These are phyloP conservation scores for Phylloscopus trochiloides DNA, from an alignment of 2,113 vertebrate species.

Conservation along the genomic window DNA sequence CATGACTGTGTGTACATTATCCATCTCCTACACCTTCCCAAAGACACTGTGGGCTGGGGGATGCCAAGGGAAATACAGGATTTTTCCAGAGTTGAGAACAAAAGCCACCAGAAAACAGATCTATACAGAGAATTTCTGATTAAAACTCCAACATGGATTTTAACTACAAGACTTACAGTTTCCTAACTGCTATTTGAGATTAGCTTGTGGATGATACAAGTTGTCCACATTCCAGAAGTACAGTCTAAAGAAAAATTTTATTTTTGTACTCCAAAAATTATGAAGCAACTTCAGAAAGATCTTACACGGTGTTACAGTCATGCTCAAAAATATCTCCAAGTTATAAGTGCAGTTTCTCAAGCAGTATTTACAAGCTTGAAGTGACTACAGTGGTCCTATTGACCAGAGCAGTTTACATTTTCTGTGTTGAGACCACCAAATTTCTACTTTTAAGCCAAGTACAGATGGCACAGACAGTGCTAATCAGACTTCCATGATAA, in stretches of 20 bases:
- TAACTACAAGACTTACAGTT: neutral
- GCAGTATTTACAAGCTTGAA: neutral
- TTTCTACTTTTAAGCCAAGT: neutral
- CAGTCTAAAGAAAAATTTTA: neutral
- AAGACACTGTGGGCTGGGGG: neutral
- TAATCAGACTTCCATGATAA: neutral
- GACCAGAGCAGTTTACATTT: neutral
- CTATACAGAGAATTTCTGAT: neutral
- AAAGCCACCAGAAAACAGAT: neutral
- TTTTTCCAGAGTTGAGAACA: neutral
- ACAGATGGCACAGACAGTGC: neutral
- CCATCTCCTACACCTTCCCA: neutral
- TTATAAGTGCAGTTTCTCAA: neutral
- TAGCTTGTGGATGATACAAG: neutral
- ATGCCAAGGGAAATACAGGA: neutral
- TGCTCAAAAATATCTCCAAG: neutral
- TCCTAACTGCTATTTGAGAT: neutral
- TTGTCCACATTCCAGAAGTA: neutral
- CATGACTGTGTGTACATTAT: neutral
- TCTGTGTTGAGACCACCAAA: neutral
- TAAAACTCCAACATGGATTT: neutral
- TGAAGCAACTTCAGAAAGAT: neutral
- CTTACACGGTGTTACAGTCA: neutral
- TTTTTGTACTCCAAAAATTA: neutral
- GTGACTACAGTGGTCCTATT: neutral